A percentile compares a stretch with the other conserved stretches of the same genome.
phyloP scores from a whole-genome alignment of 2,888 invertebrate species.

The Parnassius apollo region DNA sequence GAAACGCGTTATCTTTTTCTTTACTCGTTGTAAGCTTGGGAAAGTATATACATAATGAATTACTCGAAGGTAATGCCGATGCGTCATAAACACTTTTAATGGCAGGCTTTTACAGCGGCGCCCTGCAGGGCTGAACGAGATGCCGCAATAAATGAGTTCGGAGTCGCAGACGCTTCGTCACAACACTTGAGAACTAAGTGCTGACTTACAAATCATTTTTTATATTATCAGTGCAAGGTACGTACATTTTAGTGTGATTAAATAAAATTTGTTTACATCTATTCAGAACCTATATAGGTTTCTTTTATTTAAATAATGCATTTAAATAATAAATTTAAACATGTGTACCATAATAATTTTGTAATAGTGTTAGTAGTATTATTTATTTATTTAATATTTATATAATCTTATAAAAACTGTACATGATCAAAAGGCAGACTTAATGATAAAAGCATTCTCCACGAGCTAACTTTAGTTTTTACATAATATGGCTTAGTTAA shows the following conservation, averaged over 20 bases:
- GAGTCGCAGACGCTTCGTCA: neutral
- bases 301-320: neutral
- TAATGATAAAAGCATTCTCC: too few species aligned
- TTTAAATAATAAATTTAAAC: neutral
- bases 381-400: too few species aligned
- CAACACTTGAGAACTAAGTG: neutral
- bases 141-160: neutral
- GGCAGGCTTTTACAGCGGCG: constrained; percentile 13
- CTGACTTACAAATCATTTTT: neutral
- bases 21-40: too few species aligned
- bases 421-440: too few species aligned
- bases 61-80: neutral
- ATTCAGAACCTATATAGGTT: neutral
- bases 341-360: neutral
- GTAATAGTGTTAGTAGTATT: too few species aligned
- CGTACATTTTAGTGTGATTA: neutral
- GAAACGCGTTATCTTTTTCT: too few species aligned
- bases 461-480: too few species aligned
- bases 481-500: too few species aligned
- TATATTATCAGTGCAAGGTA: neutral
- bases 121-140: constrained; percentile 3
- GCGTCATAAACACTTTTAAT: constrained; percentile 10
- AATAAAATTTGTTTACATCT: neutral
- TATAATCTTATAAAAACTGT: too few species aligned
- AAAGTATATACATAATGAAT: neutral